phyloP scores from a whole-genome alignment of 2,113 vertebrate species.

The Caranx ignobilis region DNA sequence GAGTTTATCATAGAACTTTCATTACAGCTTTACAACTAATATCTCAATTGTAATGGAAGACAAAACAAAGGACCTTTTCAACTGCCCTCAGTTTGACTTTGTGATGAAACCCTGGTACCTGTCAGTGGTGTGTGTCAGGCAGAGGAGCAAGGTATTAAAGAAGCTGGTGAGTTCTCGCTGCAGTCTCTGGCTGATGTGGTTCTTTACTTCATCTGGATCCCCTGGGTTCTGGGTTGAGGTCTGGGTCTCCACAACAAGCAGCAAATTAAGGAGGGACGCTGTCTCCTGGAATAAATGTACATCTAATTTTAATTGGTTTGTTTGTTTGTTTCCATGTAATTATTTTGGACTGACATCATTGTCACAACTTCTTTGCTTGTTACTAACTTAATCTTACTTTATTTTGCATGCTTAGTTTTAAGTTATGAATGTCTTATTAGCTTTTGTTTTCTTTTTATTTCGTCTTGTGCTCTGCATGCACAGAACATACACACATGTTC shows the following conservation, averaged over 20 bases:
- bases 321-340: neutral
- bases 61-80: neutral
- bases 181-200: constrained; percentile 88
- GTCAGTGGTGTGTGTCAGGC: constrained; percentile 84
- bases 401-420: neutral
- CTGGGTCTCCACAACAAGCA: constrained; percentile 85
- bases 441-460: neutral
- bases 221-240: constrained; percentile 56
- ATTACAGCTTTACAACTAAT: neutral
- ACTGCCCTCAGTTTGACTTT: neutral
- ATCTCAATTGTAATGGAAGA: neutral
- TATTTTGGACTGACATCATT: neutral
- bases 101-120: constrained; percentile 81
- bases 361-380: neutral
- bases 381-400: neutral
- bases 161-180: constrained; percentile 91
- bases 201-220: constrained; percentile 81
- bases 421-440: neutral
- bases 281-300: constrained; percentile 81
- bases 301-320: neutral
- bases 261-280: constrained; percentile 86
- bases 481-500: neutral
- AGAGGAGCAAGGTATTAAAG: constrained; percentile 87
- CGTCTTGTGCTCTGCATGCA: neutral
- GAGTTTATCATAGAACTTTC: neutral